Conservation (phyloP, 2,113 vertebrate species). For the Platycercus adscitus region DNA sequence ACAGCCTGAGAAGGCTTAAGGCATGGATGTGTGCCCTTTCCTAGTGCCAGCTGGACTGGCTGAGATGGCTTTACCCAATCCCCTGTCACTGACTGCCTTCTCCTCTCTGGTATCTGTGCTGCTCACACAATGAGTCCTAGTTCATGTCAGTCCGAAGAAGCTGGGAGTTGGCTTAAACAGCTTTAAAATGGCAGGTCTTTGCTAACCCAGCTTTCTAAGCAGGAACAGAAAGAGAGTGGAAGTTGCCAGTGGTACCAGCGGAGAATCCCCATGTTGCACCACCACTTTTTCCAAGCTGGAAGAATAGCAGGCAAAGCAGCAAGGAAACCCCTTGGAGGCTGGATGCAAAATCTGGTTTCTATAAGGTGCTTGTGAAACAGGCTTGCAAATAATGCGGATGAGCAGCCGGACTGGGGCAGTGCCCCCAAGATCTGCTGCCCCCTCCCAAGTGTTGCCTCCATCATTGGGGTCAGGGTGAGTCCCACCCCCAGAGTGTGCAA, state of each 20-base stretch:
- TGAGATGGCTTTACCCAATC: neutral
- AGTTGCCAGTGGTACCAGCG: neutral
- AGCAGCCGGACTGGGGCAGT: neutral
- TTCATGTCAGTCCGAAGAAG: neutral
- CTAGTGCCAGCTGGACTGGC: neutral
- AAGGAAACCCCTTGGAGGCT: neutral
- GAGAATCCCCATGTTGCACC: rapidly evolving
- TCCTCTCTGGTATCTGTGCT: neutral
- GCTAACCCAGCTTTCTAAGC: neutral
- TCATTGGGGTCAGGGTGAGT: rapidly evolving
- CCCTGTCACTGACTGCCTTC: neutral
- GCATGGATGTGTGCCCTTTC: neutral
- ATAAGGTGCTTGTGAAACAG: neutral
- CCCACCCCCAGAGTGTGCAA: neutral
- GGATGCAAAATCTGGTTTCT: neutral
- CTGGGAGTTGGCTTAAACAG: neutral
- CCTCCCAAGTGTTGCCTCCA: neutral
- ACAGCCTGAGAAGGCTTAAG: neutral
- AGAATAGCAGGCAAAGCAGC: neutral
- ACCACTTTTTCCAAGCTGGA: rapidly evolving
- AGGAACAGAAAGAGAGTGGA: neutral
- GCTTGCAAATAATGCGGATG: neutral
- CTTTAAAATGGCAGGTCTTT: neutral
- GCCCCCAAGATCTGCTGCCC: neutral
- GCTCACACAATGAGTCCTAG: rapidly evolving